Evolutionary conservation across 2,797 vertebrate genomes (phyloP), one percentile per base, ranked within the genome.

Genomic region (Echeneis naucrates): DNA sequence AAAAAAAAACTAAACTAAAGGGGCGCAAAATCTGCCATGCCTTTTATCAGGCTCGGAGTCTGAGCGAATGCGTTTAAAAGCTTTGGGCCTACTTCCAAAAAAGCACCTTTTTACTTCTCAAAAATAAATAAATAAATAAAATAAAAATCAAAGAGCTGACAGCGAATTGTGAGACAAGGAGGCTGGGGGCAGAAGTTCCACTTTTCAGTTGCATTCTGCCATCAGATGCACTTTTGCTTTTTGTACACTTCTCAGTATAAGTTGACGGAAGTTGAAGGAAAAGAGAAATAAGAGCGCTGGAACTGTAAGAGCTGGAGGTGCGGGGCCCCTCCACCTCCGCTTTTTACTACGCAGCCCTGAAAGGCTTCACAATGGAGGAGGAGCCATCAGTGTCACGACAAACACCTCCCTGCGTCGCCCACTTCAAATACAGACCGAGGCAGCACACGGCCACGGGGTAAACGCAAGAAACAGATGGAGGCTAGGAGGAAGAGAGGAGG

Each of bases 401-500:
- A 84, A 85, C 87, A 87, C 82, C 87, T 88, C 84, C 80, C 89
- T 27, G 80, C 81, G 1, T 77, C 66, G 83, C 86, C 86, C 83
- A 87, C 82, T 90, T 90, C 83, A 86, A 87, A 91, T 83, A 81
- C 69, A 83, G 83, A 68, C 81, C 83, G 64, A 75, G 86, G 68
- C 81, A 75, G 75, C 84, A 78, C 83, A 81, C 75, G 76, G 84
- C 89, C 87, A 89, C 81, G 27, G 82, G 87, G 88, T 78, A 81
- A 87, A 90, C 72, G 77, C 80, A 86, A 89, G 87, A 92, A 91
- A 88, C 91, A 93, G 85, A 88, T 81, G 91, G 91, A 90, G 89
- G 72, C 63, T 70, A 58, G 68, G 61, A 78, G 71, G 40, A 80
- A 83, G 74, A 75, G 42, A 50, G 50, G 60, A 69, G 65, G 68